These are phyloP conservation scores for Ormyrus labotus DNA, from an alignment of 2,888 invertebrate genomes.

Conservation along the genomic window DNA sequence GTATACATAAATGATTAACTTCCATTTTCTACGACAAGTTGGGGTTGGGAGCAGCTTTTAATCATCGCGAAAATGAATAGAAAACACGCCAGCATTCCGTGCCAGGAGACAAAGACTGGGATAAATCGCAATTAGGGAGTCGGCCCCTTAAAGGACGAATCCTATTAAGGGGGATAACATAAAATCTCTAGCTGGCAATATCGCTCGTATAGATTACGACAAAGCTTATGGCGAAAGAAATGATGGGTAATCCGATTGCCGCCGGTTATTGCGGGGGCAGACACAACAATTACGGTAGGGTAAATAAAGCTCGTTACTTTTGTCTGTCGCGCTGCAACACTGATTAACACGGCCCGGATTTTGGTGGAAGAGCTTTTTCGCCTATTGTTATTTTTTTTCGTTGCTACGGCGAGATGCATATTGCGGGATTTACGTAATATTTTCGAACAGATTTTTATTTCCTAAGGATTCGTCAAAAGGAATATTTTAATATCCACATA, in stretches of 20 bases:
- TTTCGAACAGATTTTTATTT: neutral
- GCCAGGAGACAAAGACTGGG: constrained; percentile 41
- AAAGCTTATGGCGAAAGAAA: constrained; percentile 29
- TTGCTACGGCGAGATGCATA: neutral
- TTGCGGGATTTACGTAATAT: neutral
- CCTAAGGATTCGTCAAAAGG: neutral
- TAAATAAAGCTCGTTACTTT: constrained; percentile 41
- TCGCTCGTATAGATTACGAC: constrained; percentile 24
- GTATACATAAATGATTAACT: too few relatives aligned
- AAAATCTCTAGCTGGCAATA: constrained; percentile 50
- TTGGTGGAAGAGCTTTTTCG: neutral
- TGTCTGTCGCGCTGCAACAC: neutral
- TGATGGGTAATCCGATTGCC: constrained; percentile 38
- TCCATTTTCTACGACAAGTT: too few relatives aligned
- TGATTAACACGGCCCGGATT: constrained; percentile 29
- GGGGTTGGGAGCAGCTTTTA: constrained; percentile 1
- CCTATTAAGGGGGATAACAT: constrained; percentile 48
- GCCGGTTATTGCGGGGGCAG: neutral
- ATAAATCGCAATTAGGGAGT: constrained; percentile 67
- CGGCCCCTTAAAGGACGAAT: constrained; percentile 27
- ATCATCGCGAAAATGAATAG: constrained; percentile 17
- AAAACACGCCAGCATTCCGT: neutral
- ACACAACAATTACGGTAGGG: constrained; percentile 33
- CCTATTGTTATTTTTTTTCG: too few relatives aligned
- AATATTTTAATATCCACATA: neutral